Base-by-base conservation (phyloP, 2,888 invertebrate species). In the Orthosia gracilis region DNA sequence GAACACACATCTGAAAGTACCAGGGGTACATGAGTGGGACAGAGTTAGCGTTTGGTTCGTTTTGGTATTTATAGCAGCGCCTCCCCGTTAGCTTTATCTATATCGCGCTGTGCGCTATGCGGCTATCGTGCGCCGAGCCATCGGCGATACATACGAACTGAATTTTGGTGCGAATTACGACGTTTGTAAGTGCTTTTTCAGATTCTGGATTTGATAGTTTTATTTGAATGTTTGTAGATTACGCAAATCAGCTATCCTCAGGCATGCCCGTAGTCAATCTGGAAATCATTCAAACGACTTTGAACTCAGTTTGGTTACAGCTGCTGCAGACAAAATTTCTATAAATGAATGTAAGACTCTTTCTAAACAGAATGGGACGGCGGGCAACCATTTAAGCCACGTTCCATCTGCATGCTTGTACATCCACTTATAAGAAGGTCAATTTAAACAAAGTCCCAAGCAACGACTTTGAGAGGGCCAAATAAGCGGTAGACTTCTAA, bases 71-170 rank as follows among this genome's bases (percentile, higher is more conserved):
- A 94, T 94, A 92, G 93, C 92, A 91, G 91, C 90, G 91, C 94
- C 95, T 94, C 94, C 93, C 94, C 93, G 94, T 94, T 94, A 93
- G 91, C 90, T 91, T 94, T 95, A 95, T 95, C 95, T 94, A 91
- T 92, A 95, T 94, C 94, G 80, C 77, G 76, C 88, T 85, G 95
- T 94, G 95, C 95, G 91, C 95, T 96, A 95, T 96, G 95, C 94
- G 91, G 93, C 93, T 95, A 95, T 95, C 95, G 90, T 87, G 89
- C 80, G 90, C 88, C 87, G 90, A 89, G 88, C 90, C 94, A 95
- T 94, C 95, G 94, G 58, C 62, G 82, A 77, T 72, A 70, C 91
- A 94, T 91, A 94, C 92, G 85, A 87, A 81, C 78, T 77, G 88
- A 69, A 87, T 88, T 86, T 78, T 73, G 84, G 69, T 70, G 74